Evolutionary conservation across 2,888 invertebrate genomes (phyloP), one percentile per base, ranked within the genome.

Genomic region (Drosophila affinis): DNA sequence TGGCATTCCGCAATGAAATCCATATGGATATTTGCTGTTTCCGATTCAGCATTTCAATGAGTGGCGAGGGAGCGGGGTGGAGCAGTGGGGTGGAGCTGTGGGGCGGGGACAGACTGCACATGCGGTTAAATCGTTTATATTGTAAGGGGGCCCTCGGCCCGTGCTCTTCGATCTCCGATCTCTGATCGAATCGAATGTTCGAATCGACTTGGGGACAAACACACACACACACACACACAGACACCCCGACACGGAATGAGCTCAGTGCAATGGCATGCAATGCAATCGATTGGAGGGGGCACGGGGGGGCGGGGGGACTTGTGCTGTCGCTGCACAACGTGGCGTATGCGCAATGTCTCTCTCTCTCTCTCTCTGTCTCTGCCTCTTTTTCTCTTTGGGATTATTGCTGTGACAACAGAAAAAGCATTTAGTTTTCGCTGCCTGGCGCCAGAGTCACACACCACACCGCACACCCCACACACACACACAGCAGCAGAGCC

Each of bases 191-290:
- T 67, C 65, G 68, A 65, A 63, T 47, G 63, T 47, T 54, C 68
- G 65, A 54, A 54, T 27, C 54, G 60, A 55, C 47, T 52, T 74
- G 77, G 74, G 78, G 78, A 78, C 76, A 76, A 78, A 78, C 52
- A 78, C 62, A 71, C 67, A 70, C 45, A 68, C 45, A 68, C n/a
- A 67, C 62, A 59, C 27, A 76, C 10, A 72, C 51, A 69, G 55
- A 79, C 80, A 73, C 80, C 77, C 79, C 72, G 70, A 77, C 78
- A 77, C 79, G 71, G 70, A 80, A 88, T 88, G 82, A 83, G 82
- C 82, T 82, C 82, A 88, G 77, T 89, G 89, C 79, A 89, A 71
- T 82, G 88, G 89, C 81, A 89, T 89, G 69, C 39, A 39, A n/a
- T 67, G 89, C 86, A 81, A 85, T 88, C 81, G 86, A 70, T 70